Evolutionary conservation across 2,113 vertebrate genomes (phyloP).

Genomic region (Triplophysa dalaica): DNA sequence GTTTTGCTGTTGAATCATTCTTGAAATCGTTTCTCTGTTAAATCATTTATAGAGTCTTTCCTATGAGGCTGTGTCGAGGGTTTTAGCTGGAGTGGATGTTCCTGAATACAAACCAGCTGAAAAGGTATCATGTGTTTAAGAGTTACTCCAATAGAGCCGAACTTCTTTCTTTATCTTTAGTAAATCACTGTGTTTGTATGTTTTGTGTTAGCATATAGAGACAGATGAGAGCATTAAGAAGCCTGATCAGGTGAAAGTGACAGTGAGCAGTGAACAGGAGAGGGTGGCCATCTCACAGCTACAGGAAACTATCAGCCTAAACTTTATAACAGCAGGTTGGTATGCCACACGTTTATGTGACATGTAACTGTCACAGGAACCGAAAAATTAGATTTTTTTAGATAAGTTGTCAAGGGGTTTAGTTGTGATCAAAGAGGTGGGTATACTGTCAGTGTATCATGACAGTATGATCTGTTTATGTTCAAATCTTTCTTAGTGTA

Average conservation of each 20-base stretch:
- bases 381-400: background rate
- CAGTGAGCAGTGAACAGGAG: conserved; percentile 92
- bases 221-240: conserved; percentile 91
- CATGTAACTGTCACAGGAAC: background rate
- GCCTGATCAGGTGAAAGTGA: conserved; percentile 82
- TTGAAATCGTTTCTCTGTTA: conserved; percentile 4
- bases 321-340: conserved; percentile 79
- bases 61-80: conserved; percentile 75
- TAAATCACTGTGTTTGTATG: background rate
- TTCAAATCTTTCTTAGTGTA: too few species aligned
- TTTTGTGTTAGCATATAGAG: conserved; percentile 81
- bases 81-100: conserved; percentile 80
- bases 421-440: background rate
- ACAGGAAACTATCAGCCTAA: conserved; percentile 78
- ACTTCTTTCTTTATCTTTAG: background rate
- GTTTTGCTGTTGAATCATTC: background rate
- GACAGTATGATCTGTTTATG: too few species aligned
- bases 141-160: too few species aligned
- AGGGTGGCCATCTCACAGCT: conserved; percentile 86
- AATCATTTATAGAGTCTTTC: conserved; percentile 78
- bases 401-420: background rate
- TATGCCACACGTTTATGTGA: background rate
- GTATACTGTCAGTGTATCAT: too few species aligned
- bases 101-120: conserved; percentile 89
- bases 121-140: conserved; percentile 76